Conservation (phyloP, 2,888 invertebrate genomes). For the Diplazon laetatorius region DNA sequence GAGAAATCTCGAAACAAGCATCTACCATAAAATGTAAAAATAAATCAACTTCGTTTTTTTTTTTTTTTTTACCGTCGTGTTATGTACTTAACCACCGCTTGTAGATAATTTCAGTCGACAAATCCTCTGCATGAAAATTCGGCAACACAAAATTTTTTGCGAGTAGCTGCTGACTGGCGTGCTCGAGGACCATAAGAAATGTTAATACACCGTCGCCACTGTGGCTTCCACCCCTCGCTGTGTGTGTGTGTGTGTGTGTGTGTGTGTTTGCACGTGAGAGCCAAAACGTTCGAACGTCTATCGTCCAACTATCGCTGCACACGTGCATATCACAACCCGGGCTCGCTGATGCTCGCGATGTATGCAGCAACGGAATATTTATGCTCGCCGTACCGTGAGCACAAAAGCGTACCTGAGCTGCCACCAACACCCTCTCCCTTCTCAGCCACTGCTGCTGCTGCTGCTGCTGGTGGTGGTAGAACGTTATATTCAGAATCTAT, state of each 20-base stretch:
- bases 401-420: slow-evolving; percentile 63
- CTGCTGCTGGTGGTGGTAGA: neutral
- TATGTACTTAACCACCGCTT: too few relatives aligned
- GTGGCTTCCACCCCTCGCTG: slow-evolving; percentile 46
- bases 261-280: slow-evolving; percentile 27
- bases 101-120: slow-evolving; percentile 37
- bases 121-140: slow-evolving; percentile 51
- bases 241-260: slow-evolving; percentile 15
- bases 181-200: slow-evolving; percentile 71
- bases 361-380: slow-evolving; percentile 69
- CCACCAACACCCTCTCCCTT: slow-evolving; percentile 41
- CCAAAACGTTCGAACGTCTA: slow-evolving; percentile 45
- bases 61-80: too few relatives aligned
- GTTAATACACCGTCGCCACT: slow-evolving; percentile 66
- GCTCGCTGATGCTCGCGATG: slow-evolving; percentile 63
- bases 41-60: too few relatives aligned
- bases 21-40: too few relatives aligned
- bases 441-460: neutral
- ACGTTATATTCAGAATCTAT: neutral
- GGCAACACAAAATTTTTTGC: slow-evolving; percentile 39
- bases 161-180: slow-evolving; percentile 61
- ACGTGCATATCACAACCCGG: slow-evolving; percentile 39
- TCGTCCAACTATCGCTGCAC: slow-evolving; percentile 27
- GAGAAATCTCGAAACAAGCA: too few relatives aligned
- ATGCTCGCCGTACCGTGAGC: slow-evolving; percentile 72